phyloP scores from a whole-genome alignment of 2,113 vertebrate genomes.

The Sinocyclocheilus maitianheensis region DNA sequence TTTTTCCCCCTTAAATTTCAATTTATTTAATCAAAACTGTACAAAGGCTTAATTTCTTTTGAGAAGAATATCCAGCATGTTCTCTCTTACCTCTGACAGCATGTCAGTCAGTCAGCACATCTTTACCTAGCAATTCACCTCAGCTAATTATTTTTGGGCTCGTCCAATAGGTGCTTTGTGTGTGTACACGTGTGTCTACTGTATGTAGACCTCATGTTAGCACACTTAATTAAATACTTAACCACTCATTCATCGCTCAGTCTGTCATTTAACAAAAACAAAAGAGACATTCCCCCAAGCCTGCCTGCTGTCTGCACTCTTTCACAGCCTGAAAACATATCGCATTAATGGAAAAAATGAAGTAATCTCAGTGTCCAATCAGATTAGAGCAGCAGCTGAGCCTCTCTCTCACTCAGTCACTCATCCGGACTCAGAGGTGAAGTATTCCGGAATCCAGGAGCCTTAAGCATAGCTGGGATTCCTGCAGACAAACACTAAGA shows the following conservation, averaged over 20 bases:
- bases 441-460: conserved; percentile 64
- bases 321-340: conserved; percentile 13
- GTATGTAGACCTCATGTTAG: conserved; percentile 20
- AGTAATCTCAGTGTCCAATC: conserved; percentile 55
- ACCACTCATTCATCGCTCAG: conserved; percentile 52
- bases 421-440: conserved; percentile 47
- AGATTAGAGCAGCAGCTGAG: conserved; percentile 47
- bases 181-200: not conserved
- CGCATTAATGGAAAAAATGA: conserved; percentile 29
- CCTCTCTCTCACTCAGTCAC: conserved; percentile 26
- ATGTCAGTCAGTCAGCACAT: conserved; percentile 41
- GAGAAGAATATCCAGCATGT: conserved; percentile 29
- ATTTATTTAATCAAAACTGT: conserved; percentile 17
- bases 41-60: not conserved
- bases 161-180: not conserved
- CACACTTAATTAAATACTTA: conserved; percentile 19
- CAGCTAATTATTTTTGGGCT: not conserved
- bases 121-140: conserved; percentile 27
- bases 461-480: conserved; percentile 71
- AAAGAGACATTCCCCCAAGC: conserved; percentile 26
- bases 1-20: too few relatives aligned
- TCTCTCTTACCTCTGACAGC: conserved; percentile 28
- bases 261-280: conserved; percentile 48
- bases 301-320: not conserved
- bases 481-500: conserved; percentile 74